A percentile compares a stretch with the other conserved stretches of the same genome.
Evolutionary conservation across 2,113 vertebrate species (phyloP).

Genomic region (Myocastor coypus): DNA sequence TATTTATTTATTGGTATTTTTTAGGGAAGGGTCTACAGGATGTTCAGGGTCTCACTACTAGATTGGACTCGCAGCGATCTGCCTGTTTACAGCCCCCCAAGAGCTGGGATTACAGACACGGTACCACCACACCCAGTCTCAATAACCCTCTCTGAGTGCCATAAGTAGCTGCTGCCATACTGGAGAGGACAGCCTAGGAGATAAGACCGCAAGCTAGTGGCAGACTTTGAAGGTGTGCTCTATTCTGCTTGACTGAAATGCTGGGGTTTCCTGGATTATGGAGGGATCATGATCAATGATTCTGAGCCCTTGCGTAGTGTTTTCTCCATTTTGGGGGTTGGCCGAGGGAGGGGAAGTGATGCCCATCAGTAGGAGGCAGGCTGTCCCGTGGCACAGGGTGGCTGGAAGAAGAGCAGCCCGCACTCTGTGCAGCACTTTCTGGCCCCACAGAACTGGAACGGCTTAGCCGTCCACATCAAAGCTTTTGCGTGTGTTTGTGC

Average conservation of each 20-base stretch:
- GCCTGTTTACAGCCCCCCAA: no score
- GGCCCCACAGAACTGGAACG: neutral
- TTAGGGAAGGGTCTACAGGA: no score
- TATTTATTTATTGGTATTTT: no score
- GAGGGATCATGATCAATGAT: neutral
- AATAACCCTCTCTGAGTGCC: no score
- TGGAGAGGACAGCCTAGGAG: neutral
- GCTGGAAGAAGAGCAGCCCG: no score
- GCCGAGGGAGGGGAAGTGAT: no score
- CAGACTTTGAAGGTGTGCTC: neutral
- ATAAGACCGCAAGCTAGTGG: neutral
- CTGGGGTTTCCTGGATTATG: neutral
- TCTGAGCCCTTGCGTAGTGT: neutral
- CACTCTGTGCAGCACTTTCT: neutral
- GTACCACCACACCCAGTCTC: no score
- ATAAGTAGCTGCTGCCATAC: neutral
- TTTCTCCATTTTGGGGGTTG: neutral
- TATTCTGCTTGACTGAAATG: neutral
- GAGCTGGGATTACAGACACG: no score
- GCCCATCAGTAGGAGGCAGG: neutral
- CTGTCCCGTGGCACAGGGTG: fast-evolving
- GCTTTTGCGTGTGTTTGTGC: neutral
- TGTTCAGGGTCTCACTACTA: no score
- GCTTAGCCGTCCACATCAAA: neutral
- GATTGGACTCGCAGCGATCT: no score